A percentile compares a stretch with the other conserved stretches of the same genome.
Evolutionary conservation across 2,113 vertebrate genomes (phyloP).

Genomic region (Gallinago jamesoni): DNA sequence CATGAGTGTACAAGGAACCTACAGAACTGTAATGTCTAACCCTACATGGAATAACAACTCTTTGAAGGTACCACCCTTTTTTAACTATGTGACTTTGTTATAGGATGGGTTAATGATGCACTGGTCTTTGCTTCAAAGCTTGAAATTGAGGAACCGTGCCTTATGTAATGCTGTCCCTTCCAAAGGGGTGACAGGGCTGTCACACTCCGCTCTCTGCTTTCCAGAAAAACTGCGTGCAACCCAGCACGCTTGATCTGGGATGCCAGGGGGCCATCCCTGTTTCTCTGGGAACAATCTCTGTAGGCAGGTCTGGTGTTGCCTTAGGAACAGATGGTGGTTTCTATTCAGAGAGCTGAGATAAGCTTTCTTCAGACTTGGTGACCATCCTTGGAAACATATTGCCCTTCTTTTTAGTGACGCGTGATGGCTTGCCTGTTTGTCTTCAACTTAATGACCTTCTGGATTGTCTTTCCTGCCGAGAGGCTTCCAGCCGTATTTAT

Average conservation of each 20-base stretch:
- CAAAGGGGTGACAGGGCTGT: neutral
- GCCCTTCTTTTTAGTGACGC: neutral
- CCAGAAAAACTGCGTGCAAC: neutral
- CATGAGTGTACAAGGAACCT: slow-evolving; percentile 38
- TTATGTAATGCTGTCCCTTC: neutral
- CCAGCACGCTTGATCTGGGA: neutral
- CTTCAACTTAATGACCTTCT: neutral
- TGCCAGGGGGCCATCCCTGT: neutral
- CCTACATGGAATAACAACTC: slow-evolving; percentile 48
- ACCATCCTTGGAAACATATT: neutral
- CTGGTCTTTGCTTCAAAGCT: neutral
- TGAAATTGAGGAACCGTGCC: neutral
- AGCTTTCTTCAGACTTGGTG: neutral
- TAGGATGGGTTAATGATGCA: neutral
- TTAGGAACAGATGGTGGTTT: slow-evolving; percentile 57
- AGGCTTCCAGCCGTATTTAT: neutral
- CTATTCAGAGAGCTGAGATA: slow-evolving; percentile 48
- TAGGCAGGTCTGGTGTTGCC: neutral
- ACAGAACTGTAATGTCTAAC: slow-evolving; percentile 67
- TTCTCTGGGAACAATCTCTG: neutral
- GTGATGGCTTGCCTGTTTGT: neutral
- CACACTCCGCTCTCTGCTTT: neutral
- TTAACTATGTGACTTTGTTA: neutral
- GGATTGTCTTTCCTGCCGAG: neutral
- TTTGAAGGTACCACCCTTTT: slow-evolving; percentile 63